Base-by-base conservation (phyloP, 2,113 vertebrate species). In the Pelusios castaneus region DNA sequence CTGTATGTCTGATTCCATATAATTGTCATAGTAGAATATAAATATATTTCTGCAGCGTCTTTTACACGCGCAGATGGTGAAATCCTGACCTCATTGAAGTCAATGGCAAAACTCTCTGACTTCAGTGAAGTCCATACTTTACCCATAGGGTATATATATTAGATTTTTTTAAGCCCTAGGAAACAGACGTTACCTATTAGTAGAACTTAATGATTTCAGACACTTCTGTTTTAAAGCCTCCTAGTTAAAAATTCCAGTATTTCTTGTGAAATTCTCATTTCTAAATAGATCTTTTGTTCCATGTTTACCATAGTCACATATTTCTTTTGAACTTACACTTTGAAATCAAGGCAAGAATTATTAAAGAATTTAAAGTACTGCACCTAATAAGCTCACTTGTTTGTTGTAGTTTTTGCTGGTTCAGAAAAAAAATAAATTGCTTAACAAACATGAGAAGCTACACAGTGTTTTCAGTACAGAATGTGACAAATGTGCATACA, bases 61-160 rank as follows among this genome's bases (percentile, higher is more conserved):
- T 70, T 47, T 85, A 29, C 2, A 0, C 63, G 67, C 58, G 5
- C 82, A 29, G 22, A 6, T 80, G 22, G 45, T 6, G 60, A 19
- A 87, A 51, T 88, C 73, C 45, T 88, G 79, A 82, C n/a, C 12
- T 58, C 77, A 27, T 10, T 67, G 49, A 93, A 88, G 7, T 7
- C 76, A 80, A 10, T 31, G 27, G 21, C 2, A 41, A 93, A 88
- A 95, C 56, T 11, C 80, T 29, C 27, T 86, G 31, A 88, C 84
- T 54, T 84, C 88, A 91, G 45, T 78, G 67, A 95, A 91, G 84
- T 81, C 77, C 90, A 76, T 41, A 51, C 88, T 91, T 88, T 41
- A 54, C 73, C 58, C 7, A 34, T 7, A 10, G n/a, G 21, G 77
- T 91, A 87, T 70, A 91, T 85, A 87, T 75, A 38, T 12, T 55